Percentiles rank a stretch among this genome's conserved stretches.
phyloP scores from a whole-genome alignment of 2,888 invertebrate species.

The Volucella zonaria region DNA sequence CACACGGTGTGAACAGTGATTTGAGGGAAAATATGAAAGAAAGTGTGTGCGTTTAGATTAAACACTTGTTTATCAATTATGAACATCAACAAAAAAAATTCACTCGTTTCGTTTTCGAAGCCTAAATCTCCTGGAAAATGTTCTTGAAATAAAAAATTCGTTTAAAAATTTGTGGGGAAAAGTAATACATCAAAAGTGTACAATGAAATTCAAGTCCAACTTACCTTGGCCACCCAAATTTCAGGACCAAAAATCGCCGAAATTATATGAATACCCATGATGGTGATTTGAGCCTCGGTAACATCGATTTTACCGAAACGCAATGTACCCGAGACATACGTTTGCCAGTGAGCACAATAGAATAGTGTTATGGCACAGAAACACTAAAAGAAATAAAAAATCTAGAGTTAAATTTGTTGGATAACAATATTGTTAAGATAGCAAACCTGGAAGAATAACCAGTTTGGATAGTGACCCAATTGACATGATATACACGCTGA shows the following conservation, averaged over 20 bases:
- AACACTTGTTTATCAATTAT: slow-evolving; percentile 28
- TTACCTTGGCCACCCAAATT: slow-evolving; percentile 92
- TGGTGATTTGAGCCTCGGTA: slow-evolving; percentile 98
- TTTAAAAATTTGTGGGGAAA: slow-evolving; percentile 55
- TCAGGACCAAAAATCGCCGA: slow-evolving; percentile 93
- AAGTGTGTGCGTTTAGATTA: slow-evolving; percentile 42
- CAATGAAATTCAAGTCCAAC: slow-evolving; percentile 31
- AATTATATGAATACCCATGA: slow-evolving; percentile 93
- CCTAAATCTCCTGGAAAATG: slow-evolving; percentile 77
- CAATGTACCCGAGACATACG: slow-evolving; percentile 97
- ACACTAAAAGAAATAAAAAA: slow-evolving; percentile 85
- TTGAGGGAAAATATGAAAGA: slow-evolving; percentile 21
- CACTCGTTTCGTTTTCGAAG: slow-evolving; percentile 64
- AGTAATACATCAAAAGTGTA: slow-evolving; percentile 46
- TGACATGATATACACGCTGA: slow-evolving; percentile 97
- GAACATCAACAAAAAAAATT: slow-evolving; percentile 37
- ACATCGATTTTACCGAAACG: slow-evolving; percentile 97
- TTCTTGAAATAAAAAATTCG: slow-evolving; percentile 66
- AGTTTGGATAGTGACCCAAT: slow-evolving; percentile 94
- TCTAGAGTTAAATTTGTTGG: not conserved
- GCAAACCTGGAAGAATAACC: slow-evolving; percentile 94
- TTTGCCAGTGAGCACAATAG: slow-evolving; percentile 99
- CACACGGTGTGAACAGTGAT: slow-evolving; percentile 43
- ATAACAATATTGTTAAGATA: not conserved
- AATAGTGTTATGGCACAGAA: slow-evolving; percentile 97